Base-by-base conservation (phyloP, 2,888 invertebrate genomes). In the Rhagophthalmus giganteus region DNA sequence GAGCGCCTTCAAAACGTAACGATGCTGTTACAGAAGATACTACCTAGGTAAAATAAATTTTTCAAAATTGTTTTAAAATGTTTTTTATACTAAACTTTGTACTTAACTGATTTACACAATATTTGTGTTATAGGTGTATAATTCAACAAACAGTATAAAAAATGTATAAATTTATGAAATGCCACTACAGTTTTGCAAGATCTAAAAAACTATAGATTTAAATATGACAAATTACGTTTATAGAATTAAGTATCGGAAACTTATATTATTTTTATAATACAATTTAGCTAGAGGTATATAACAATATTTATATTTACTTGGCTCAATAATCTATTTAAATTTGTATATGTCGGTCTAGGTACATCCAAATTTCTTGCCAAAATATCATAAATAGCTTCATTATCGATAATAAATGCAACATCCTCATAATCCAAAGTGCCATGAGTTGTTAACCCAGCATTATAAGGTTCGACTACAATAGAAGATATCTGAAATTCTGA, bases 271-370 rank as follows among this genome's bases (percentile, higher is more conserved):
- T n/a, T n/a, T n/a, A n/a, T n/a, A n/a, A n/a, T n/a, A n/a, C n/a
- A n/a, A n/a, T n/a, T n/a, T n/a, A n/a, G n/a, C n/a, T n/a, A n/a
- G n/a, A n/a, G n/a, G n/a, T n/a, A n/a, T n/a, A n/a, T n/a, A n/a
- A n/a, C n/a, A n/a, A n/a, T n/a, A n/a, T n/a, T 24, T n/a, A 24
- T 38, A 1, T 63, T 66, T 68, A 85, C 83, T 76, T 86, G 86
- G 7, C 86, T 88, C 55, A 89, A 78, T 8, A 91, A 77, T 40
- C 92, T 79, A 68, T 94, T 94, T 15, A 94, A 77, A 75, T 94
- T 93, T 1, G 88, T 90, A 66, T 93, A 94, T 0, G 90, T 90
- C 7, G 93, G 93, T 25, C 87, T 77, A 2, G 83, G 81, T 1
- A 90, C 86, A 62, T 86, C 86, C 52, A 94, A 76, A 59, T 82